Conservation (phyloP, 2,113 vertebrate genomes). For the Monarcha castaneiventris region DNA sequence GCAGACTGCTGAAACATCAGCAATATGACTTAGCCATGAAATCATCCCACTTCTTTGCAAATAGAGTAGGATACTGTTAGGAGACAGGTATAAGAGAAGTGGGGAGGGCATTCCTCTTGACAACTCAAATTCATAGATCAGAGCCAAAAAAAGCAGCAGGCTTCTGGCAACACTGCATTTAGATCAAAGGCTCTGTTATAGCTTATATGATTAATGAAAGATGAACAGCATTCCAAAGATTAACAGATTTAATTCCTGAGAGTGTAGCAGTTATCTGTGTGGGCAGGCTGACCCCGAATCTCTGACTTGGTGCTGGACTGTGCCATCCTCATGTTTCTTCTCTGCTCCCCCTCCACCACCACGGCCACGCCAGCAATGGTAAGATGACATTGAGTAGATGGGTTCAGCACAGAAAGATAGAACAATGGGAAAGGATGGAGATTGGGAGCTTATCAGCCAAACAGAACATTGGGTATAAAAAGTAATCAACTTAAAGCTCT, state of each 20-base stretch:
- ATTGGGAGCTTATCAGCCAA: conserved; percentile 70
- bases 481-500: conserved; percentile 75
- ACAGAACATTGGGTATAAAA: conserved; percentile 67
- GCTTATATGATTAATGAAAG: conserved; percentile 34
- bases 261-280: conserved; percentile 7
- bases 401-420: conserved; percentile 63
- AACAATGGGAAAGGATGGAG: conserved; percentile 73
- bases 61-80: background rate
- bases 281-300: conserved; percentile 46
- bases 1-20: background rate
- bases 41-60: background rate
- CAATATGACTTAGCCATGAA: background rate
- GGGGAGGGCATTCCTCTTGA: background rate
- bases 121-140: conserved; percentile 13
- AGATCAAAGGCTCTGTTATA: conserved; percentile 4
- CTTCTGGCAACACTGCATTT: background rate
- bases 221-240: conserved; percentile 53
- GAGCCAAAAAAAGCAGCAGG: conserved; percentile 1
- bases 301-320: background rate
- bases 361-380: background rate
- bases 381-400: conserved; percentile 64
- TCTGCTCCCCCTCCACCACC: background rate
- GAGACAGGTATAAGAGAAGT: background rate
- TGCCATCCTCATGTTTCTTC: background rate
- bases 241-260: conserved; percentile 52